These are phyloP conservation scores for Lepus europaeus DNA, from an alignment of 2,113 vertebrate genomes.

Conservation along the genomic window DNA sequence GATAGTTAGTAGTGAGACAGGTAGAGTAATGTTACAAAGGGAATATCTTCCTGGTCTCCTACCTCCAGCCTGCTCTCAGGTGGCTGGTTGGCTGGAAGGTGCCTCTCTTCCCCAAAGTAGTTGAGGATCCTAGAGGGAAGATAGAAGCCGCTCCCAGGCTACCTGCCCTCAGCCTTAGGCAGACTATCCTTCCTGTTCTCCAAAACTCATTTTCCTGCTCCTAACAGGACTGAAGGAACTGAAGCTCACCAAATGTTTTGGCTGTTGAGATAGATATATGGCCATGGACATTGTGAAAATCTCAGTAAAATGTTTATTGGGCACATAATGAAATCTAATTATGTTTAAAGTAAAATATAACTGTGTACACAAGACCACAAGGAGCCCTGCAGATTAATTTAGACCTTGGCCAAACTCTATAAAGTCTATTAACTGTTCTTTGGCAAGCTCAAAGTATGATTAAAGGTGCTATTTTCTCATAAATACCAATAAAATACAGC, in stretches of 20 bases:
- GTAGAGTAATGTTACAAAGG: neutral
- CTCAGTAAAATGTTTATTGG: slow-evolving; percentile 76
- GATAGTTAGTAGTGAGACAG: neutral
- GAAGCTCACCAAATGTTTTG: slow-evolving; percentile 45
- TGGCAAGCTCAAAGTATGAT: slow-evolving; percentile 35
- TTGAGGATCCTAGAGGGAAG: neutral
- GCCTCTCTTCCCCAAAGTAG: neutral
- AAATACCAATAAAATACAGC: slow-evolving; percentile 27
- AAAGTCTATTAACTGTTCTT: slow-evolving; percentile 63
- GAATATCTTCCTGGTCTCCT: neutral
- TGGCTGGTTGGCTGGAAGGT: neutral
- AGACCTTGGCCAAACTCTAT: slow-evolving; percentile 52
- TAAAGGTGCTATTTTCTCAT: slow-evolving; percentile 54
- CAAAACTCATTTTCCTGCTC: slow-evolving; percentile 19
- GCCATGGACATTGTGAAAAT: slow-evolving; percentile 35
- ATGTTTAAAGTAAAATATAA: slow-evolving; percentile 63
- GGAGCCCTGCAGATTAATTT: slow-evolving; percentile 45
- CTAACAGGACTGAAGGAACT: neutral
- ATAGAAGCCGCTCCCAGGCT: neutral
- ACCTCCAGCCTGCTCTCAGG: neutral
- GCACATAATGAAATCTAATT: slow-evolving; percentile 75
- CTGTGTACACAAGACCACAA: slow-evolving; percentile 53
- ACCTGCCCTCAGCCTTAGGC: slow-evolving; percentile 8
- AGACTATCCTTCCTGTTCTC: neutral
- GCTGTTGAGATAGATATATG: slow-evolving; percentile 50